A percentile compares a stretch with the other conserved stretches of the same genome.
Conservation (phyloP, 2,797 vertebrate species). For the Setipinna tenuifilis region DNA sequence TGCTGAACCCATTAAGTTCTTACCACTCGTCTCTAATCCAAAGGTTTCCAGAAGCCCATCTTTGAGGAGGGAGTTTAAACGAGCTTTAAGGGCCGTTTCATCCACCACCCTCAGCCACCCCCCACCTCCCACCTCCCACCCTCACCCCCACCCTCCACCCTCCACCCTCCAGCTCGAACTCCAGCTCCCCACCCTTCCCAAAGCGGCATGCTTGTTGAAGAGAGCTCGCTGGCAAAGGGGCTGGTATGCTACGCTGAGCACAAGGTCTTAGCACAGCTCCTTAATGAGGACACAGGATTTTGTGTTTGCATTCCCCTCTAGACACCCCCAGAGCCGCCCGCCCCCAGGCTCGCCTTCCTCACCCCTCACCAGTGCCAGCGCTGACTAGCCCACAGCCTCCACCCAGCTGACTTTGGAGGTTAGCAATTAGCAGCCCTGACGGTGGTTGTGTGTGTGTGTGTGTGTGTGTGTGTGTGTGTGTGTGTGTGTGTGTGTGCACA, state of each 20-base stretch:
- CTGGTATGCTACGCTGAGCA: constrained; percentile 64
- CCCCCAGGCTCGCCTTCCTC: background rate
- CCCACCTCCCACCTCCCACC: background rate
- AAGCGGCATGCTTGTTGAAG: constrained; percentile 58
- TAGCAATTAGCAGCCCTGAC: constrained; percentile 63
- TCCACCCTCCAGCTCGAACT: no score
- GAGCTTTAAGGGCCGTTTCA: constrained; percentile 48
- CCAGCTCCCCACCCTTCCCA: constrained; percentile 26
- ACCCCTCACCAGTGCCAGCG: background rate
- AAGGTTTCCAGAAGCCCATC: constrained; percentile 43
- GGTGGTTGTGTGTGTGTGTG: constrained; percentile 29
- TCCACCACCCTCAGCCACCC: constrained; percentile 30
- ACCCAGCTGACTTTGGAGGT: constrained; percentile 46
- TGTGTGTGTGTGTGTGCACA: background rate
- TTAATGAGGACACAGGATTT: constrained; percentile 71
- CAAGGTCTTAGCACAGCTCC: constrained; percentile 64
- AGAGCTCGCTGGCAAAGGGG: constrained; percentile 57
- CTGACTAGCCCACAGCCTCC: constrained; percentile 27
- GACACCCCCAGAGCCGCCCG: constrained; percentile 21
- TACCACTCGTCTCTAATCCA: constrained; percentile 29
- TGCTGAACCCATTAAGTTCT: constrained; percentile 56
- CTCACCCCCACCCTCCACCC: no score
- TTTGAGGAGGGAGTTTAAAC: constrained; percentile 54
- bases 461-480: background rate
- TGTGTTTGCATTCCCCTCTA: constrained; percentile 66